Evolutionary conservation across 2,797 vertebrate genomes (phyloP), one percentile per base, ranked within the genome.

Genomic region (Vespertilio murinus): DNA sequence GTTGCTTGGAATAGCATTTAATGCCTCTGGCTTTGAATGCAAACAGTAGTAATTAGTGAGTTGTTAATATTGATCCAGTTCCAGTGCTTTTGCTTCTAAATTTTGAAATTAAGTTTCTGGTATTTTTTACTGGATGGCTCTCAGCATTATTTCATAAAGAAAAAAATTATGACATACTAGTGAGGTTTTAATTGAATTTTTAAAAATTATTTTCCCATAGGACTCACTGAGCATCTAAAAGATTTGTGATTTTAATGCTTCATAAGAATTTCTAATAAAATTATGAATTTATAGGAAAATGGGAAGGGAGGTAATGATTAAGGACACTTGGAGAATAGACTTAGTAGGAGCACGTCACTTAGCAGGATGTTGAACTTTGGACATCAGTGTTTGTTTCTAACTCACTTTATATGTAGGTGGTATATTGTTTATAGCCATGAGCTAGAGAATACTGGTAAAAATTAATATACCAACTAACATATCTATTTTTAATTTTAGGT

Each of bases 401-500:
- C 12, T 92, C 12, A 38, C 3, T 33, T 64, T 2, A 3, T n/a
- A 40, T 70, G 6, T 18, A 35, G 6, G 1, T 61, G 42, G 2
- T 73, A 61, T n/a, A 3, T 92, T 64, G 12, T 38, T 88, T 74
- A 59, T 69, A 18, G 40, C 33, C 23, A n/a, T 74, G 3, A 38
- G 3, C 5, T 89, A 56, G 38, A n/a, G 45, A 77, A 14, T 8
- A 17, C 2, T 42, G 12, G 54, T 65, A 52, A 64, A 23, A 14
- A 82, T 64, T 75, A 84, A 54, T 84, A 16, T 35, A 38, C 33
- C 6, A n/a, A 47, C 69, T 83, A 80, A 80, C 14, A 47, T 82
- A n/a, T 5, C 6, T 49, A 47, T 70, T 80, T 88, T 82, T 86
- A 38, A 95, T 97, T 98, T 93, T 97, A 99, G 99, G 99, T 99